Percentiles rank a stretch among this genome's conserved stretches.
Conservation (phyloP, 2,113 vertebrate genomes). For the Laticauda laticaudata region DNA sequence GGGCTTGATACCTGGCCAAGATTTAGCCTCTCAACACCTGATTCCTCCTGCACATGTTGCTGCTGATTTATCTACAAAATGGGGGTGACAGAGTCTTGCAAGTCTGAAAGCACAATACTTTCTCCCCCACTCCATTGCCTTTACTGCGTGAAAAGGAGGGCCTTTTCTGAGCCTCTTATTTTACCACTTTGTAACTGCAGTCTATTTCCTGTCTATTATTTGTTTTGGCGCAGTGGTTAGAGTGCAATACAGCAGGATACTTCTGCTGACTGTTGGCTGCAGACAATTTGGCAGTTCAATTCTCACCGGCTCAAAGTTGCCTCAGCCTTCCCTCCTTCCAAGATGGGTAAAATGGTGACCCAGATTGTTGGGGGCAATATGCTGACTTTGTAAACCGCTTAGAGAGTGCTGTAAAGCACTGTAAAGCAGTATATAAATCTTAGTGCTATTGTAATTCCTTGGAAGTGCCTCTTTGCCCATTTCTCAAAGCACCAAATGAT, state of each 20-base stretch:
- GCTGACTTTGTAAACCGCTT: too few relatives aligned
- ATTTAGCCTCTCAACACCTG: not conserved
- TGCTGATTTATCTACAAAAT: not conserved
- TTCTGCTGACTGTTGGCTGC: too few relatives aligned
- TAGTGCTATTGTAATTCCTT: not conserved
- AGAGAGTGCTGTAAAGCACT: too few relatives aligned
- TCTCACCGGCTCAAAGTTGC: too few relatives aligned
- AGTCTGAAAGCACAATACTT: not conserved
- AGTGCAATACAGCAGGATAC: too few relatives aligned
- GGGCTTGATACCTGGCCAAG: not conserved
- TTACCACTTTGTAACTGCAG: not conserved
- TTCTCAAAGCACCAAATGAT: not conserved
- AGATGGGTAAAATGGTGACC: too few relatives aligned
- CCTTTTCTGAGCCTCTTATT: not conserved
- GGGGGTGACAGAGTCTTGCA: not conserved
- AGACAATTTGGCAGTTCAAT: too few relatives aligned
- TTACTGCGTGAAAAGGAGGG: not conserved
- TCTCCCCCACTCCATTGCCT: not conserved
- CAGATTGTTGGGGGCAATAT: too few relatives aligned
- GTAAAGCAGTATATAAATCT: too few relatives aligned
- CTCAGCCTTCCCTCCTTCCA: too few relatives aligned
- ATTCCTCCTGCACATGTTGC: not conserved
- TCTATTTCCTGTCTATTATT: not conserved
- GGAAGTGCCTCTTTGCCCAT: not conserved
- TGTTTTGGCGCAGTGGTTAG: not conserved